A percentile compares a stretch with the other conserved stretches of the same genome.
Conservation (phyloP, 2,113 vertebrate species). For the Forbesichthys papilliferus region DNA sequence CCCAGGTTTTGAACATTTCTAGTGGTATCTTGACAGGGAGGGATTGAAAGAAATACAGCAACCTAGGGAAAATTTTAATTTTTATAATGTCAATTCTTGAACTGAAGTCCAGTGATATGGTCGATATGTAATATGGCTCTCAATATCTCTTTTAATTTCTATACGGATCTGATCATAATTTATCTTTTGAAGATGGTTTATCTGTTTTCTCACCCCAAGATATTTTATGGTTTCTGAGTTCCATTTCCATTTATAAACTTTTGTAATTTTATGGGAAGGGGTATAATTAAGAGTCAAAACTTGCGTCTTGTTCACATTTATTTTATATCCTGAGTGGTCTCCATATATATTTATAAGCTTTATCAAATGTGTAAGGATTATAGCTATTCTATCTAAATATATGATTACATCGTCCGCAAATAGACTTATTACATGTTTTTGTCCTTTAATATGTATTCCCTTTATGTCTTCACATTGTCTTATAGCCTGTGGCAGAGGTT, state of each 20-base stretch:
- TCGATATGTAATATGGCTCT: background rate
- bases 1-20: background rate
- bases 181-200: background rate
- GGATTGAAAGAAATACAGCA: slow-evolving; percentile 1
- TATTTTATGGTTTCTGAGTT: background rate
- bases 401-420: slow-evolving; percentile 6
- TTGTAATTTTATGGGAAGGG: slow-evolving; percentile 1
- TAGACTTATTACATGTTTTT: slow-evolving; percentile 7
- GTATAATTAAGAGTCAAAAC: slow-evolving; percentile 17
- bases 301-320: slow-evolving; percentile 10
- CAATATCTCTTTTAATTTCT: slow-evolving; percentile 1
- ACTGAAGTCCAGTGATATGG: slow-evolving; percentile 7
- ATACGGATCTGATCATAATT: background rate
- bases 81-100: background rate
- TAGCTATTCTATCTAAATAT: background rate
- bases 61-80: background rate
- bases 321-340: slow-evolving; percentile 13
- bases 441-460: background rate
- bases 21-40: background rate
- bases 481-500: background rate
- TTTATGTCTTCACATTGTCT: slow-evolving; percentile 3
- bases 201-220: slow-evolving; percentile 3
- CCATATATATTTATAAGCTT: background rate
- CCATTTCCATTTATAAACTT: slow-evolving; percentile 8
- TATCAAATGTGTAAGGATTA: slow-evolving; percentile 8